phyloP scores from a whole-genome alignment of 2,113 vertebrate genomes.

The Smithornis capensis region DNA sequence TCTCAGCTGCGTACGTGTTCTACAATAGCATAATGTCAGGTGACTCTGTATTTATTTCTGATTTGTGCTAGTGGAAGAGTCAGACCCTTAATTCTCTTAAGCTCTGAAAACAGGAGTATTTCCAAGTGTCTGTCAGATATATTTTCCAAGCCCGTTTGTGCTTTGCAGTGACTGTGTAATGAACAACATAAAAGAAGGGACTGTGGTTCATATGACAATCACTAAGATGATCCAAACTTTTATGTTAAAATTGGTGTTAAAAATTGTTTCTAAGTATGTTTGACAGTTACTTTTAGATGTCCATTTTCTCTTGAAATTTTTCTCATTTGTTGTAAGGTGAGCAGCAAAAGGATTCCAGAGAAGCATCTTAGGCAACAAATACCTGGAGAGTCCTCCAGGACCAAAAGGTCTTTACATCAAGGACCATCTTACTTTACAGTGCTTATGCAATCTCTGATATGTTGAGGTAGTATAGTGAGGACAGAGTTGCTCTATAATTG shows the following conservation, averaged over 20 bases:
- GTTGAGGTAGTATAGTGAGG: background rate
- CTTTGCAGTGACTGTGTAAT: background rate
- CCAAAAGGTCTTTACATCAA: background rate
- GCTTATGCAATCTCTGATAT: background rate
- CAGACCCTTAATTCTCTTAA: slow-evolving; percentile 31
- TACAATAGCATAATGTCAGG: background rate
- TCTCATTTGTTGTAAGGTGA: background rate
- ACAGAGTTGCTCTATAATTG: background rate
- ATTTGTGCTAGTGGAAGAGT: background rate
- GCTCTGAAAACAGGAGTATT: background rate
- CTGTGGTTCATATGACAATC: background rate
- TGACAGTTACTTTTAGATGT: background rate
- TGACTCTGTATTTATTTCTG: slow-evolving; percentile 36
- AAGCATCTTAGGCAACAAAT: background rate
- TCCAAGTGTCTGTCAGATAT: background rate
- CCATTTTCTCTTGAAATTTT: background rate
- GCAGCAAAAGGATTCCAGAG: background rate
- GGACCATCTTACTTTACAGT: background rate
- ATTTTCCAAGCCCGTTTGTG: background rate
- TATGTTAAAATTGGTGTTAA: background rate
- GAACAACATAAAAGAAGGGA: background rate
- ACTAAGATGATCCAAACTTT: background rate
- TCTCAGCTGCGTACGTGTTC: background rate
- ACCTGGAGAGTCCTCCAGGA: background rate
- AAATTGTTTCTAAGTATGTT: background rate